A percentile compares a stretch with the other conserved stretches of the same genome.
Conservation (phyloP, 2,888 invertebrate genomes). For the Chrysomela aeneicollis region DNA sequence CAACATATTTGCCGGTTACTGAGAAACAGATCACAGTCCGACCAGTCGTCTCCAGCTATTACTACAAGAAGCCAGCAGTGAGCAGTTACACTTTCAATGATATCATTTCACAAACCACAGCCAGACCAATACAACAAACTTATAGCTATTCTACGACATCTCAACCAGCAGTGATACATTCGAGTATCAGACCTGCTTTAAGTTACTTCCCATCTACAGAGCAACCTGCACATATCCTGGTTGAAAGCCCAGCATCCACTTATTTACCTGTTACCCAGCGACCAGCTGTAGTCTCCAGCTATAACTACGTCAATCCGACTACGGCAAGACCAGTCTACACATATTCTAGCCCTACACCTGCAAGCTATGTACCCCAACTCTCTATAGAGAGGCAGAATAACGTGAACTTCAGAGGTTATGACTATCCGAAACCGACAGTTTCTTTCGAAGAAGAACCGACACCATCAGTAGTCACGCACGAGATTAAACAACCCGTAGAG, state of each 20-base stretch:
- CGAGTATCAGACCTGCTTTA: not conserved
- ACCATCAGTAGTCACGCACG: conserved; percentile 23
- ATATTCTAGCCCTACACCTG: conserved; percentile 16
- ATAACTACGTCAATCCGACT: conserved; percentile 36
- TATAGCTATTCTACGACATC: conserved; percentile 7
- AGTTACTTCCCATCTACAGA: conserved; percentile 14
- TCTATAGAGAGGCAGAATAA: conserved; percentile 24
- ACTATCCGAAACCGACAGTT: conserved; percentile 47
- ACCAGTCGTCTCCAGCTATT: conserved; percentile 29
- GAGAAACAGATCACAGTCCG: not conserved
- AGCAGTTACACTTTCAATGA: conserved; percentile 22
- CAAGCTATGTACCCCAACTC: conserved; percentile 2
- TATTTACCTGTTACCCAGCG: conserved; percentile 9
- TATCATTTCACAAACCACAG: not conserved
- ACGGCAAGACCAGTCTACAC: conserved; percentile 19
- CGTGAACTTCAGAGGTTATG: conserved; percentile 40
- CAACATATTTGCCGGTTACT: conserved; percentile 10
- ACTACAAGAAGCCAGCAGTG: conserved; percentile 25
- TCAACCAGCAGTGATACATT: conserved; percentile 1
- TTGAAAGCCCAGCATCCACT: not conserved
- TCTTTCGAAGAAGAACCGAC: conserved; percentile 57
- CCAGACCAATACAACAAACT: not conserved
- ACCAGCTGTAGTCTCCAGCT: conserved; percentile 42
- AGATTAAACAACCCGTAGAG: conserved; percentile 44
- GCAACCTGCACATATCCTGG: not conserved